Conservation (phyloP, 2,888 invertebrate species). For the Eupelmus urozonus region DNA sequence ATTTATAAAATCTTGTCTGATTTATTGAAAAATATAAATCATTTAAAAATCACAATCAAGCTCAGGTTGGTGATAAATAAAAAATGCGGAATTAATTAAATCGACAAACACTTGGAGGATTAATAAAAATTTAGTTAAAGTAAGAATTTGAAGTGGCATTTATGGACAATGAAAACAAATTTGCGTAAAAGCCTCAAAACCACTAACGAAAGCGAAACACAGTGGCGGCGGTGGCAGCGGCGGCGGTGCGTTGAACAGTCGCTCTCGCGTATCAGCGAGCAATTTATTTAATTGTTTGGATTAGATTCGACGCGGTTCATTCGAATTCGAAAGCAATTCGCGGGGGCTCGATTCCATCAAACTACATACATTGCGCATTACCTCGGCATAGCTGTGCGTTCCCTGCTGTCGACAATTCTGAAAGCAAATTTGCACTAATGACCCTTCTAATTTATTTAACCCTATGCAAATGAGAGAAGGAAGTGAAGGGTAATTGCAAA, state of each 20-base stretch:
- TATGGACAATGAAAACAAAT: not conserved
- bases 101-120: not conserved
- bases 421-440: slow-evolving; percentile 3
- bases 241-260: not conserved
- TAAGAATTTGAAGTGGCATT: not conserved
- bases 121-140: not conserved
- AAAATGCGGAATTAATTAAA: too few relatives aligned
- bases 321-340: slow-evolving; percentile 12
- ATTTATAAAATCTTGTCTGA: too few relatives aligned
- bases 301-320: not conserved
- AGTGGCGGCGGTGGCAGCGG: too few relatives aligned
- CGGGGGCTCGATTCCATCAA: not conserved
- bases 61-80: too few relatives aligned
- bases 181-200: not conserved
- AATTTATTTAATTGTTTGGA: slow-evolving; percentile 23
- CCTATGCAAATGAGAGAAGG: not conserved
- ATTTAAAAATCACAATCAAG: too few relatives aligned
- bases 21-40: too few relatives aligned
- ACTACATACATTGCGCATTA: not conserved
- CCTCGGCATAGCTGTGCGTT: not conserved
- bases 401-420: not conserved
- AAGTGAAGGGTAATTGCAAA: not conserved
- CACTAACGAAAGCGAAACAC: not conserved
- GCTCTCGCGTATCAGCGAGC: not conserved
- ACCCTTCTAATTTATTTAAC: not conserved